These are phyloP conservation scores for Odocoileus hemionus DNA, from an alignment of 2,113 vertebrate species.

Conservation along the genomic window DNA sequence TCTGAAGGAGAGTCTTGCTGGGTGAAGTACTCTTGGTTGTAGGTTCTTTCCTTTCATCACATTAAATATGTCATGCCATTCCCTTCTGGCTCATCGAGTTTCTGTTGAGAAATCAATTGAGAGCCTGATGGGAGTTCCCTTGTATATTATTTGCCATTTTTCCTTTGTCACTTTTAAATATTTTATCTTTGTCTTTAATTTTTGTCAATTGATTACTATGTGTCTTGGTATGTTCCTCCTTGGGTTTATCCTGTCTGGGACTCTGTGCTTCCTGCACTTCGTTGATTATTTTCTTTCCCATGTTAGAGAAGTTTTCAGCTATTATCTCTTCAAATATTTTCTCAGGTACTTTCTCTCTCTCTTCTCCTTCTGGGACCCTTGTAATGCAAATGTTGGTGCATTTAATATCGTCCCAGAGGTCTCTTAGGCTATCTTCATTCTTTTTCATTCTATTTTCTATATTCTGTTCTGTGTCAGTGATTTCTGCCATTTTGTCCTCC, in stretches of 20 bases:
- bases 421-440: neutral
- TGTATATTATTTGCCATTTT: neutral
- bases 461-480: neutral
- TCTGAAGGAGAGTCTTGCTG: neutral
- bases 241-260: neutral
- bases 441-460: neutral
- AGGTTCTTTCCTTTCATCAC: neutral
- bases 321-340: neutral
- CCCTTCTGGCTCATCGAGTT: neutral
- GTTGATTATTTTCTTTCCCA: neutral
- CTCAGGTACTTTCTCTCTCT: neutral
- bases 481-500: neutral
- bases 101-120: neutral
- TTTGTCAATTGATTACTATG: neutral
- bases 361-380: neutral
- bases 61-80: neutral
- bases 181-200: neutral
- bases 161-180: neutral
- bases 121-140: neutral
- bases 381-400: neutral
- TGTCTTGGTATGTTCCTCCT: neutral
- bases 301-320: neutral
- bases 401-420: neutral
- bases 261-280: neutral
- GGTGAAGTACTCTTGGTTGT: neutral